These are phyloP conservation scores for Lasioglossum malachurum DNA, from an alignment of 2,888 invertebrate species.

Conservation along the genomic window DNA sequence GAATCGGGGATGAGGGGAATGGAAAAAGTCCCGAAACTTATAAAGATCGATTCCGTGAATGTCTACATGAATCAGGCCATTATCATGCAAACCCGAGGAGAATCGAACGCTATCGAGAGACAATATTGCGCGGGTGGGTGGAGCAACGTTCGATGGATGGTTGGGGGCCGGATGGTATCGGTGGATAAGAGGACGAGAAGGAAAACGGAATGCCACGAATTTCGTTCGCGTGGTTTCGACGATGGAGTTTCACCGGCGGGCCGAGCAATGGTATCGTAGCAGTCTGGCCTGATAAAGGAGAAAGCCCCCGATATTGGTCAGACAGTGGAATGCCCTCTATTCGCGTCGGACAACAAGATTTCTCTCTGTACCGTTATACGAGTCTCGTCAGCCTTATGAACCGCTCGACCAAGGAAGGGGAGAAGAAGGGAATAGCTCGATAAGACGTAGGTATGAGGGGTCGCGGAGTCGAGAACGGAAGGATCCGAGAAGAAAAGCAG, in stretches of 20 bases:
- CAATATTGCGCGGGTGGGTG: conserved; percentile 40
- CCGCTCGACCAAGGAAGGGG: conserved; percentile 33
- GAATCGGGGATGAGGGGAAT: not conserved
- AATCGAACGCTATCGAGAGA: conserved; percentile 37
- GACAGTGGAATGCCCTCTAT: conserved; percentile 76
- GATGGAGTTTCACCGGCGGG: conserved; percentile 62
- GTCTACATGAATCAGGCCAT: conserved; percentile 49
- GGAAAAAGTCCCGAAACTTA: conserved; percentile 13
- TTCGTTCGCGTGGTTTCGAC: conserved; percentile 61
- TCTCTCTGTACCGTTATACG: conserved; percentile 69
- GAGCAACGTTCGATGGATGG: conserved; percentile 2
- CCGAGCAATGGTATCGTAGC: conserved; percentile 39
- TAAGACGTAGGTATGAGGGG: not conserved
- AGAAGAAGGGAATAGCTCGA: not conserved
- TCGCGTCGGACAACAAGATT: conserved; percentile 76
- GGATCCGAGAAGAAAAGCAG: not conserved
- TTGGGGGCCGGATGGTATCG: not conserved
- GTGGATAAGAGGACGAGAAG: conserved; percentile 36
- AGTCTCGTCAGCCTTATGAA: conserved; percentile 65
- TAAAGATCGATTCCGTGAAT: conserved; percentile 46
- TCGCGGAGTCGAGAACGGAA: not conserved
- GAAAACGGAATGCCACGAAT: conserved; percentile 70
- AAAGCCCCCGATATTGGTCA: conserved; percentile 76
- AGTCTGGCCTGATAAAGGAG: conserved; percentile 69
- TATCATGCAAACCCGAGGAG: conserved; percentile 42